Conservation (phyloP, 2,888 invertebrate genomes). For the Beris chalybata region DNA sequence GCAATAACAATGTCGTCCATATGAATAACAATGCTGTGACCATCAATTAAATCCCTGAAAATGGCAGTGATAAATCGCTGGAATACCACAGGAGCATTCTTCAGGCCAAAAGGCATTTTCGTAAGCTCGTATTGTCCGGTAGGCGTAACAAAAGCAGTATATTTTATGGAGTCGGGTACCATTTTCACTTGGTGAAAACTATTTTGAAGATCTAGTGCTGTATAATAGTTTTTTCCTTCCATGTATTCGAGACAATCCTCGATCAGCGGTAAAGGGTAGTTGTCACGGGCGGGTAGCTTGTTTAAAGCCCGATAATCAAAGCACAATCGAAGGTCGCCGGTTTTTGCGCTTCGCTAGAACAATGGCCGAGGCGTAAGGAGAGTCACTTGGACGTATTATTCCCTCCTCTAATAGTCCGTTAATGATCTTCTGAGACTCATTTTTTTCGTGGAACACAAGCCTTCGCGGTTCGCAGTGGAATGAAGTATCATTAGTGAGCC, state of each 20-base stretch:
- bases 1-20: conserved; percentile 40
- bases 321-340: conserved; percentile 38
- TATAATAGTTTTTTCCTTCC: conserved; percentile 39
- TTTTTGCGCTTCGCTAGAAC: conserved; percentile 39
- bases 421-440: too few relatives aligned
- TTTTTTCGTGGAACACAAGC: too few relatives aligned
- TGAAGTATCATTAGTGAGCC: too few relatives aligned
- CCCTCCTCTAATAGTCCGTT: neutral
- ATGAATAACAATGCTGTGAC: conserved; percentile 20
- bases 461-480: too few relatives aligned
- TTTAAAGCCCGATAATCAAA: conserved; percentile 40
- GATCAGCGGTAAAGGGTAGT: conserved; percentile 39
- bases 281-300: conserved; percentile 36
- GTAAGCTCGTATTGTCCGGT: too few relatives aligned
- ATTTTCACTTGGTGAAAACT: conserved; percentile 41
- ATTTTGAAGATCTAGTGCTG: conserved; percentile 39
- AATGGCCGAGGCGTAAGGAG: conserved; percentile 39
- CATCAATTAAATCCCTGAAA: conserved; percentile 37
- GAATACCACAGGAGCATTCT: conserved; percentile 21
- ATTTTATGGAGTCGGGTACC: conserved; percentile 38
- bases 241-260: conserved; percentile 39
- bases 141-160: conserved; percentile 25
- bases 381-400: conserved; percentile 37
- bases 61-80: conserved; percentile 41
- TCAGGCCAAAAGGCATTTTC: too few relatives aligned